A percentile compares a stretch with the other conserved stretches of the same genome.
Conservation (phyloP, 2,113 vertebrate species). For the Brachypodius melanocephalos region DNA sequence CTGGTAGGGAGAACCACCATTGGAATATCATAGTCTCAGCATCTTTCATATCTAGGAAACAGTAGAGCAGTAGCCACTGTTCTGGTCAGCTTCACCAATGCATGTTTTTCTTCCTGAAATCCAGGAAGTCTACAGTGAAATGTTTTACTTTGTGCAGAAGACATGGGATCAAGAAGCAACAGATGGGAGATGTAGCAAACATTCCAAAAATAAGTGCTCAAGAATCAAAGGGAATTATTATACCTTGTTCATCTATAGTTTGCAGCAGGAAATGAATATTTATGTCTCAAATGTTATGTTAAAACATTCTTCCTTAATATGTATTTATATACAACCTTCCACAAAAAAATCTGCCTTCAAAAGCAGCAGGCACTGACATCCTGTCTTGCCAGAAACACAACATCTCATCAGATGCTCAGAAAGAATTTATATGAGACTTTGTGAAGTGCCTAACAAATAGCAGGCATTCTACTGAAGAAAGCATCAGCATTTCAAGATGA, state of each 20-base stretch:
- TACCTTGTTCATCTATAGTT: conserved; percentile 54
- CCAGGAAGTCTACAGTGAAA: not conserved
- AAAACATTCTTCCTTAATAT: conserved; percentile 62
- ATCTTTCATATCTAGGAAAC: not conserved
- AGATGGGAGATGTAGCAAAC: not conserved
- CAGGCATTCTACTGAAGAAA: conserved; percentile 53
- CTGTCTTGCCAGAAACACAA: conserved; percentile 41
- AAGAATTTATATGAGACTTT: conserved; percentile 53
- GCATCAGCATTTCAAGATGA: conserved; percentile 49
- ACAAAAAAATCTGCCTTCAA: conserved; percentile 60
- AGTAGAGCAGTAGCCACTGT: not conserved
- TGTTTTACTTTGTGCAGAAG: not conserved
- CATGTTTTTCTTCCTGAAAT: not conserved
- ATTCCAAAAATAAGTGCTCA: conserved; percentile 17
- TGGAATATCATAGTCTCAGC: not conserved
- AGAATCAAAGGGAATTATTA: conserved; percentile 30
- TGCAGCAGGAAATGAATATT: conserved; percentile 61
- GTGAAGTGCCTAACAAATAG: conserved; percentile 62
- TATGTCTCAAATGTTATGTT: conserved; percentile 61
- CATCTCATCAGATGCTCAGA: conserved; percentile 51
- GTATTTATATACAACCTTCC: conserved; percentile 63
- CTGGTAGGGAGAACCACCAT: not conserved
- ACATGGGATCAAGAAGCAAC: not conserved
- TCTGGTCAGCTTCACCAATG: not conserved
- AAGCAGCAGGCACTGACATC: conserved; percentile 58